Evolutionary conservation across 2,113 vertebrate genomes (phyloP).

Genomic region (Microtus pennsylvanicus): DNA sequence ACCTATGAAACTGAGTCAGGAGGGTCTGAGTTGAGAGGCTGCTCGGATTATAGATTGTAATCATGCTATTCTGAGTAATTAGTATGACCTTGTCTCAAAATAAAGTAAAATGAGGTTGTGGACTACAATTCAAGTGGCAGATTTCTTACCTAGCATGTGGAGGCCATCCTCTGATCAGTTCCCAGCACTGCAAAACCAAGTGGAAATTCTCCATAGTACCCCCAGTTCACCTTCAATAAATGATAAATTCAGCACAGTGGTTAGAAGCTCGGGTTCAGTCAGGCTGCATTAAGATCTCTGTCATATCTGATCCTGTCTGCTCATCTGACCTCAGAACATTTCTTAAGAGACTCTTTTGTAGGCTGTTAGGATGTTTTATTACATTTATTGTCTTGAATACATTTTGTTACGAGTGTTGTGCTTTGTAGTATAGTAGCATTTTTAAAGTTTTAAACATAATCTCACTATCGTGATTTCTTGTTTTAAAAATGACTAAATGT

Average conservation of each 20-base stretch:
- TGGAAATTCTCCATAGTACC: background rate
- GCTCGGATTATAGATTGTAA: background rate
- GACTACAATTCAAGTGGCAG: background rate
- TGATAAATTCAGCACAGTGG: background rate
- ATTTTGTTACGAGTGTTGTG: background rate
- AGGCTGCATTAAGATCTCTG: background rate
- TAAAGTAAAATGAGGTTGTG: background rate
- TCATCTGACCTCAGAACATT: background rate
- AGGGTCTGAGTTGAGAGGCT: background rate
- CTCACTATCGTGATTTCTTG: background rate
- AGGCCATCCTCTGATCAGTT: background rate
- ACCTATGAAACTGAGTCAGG: background rate
- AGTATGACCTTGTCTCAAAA: background rate
- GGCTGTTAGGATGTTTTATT: background rate
- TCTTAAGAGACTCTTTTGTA: background rate
- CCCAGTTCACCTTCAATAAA: background rate
- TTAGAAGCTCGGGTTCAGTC: no score
- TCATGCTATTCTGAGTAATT: background rate
- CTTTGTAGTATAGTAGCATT: background rate
- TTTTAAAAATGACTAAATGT: background rate
- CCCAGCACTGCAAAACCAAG: background rate
- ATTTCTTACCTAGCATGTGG: background rate
- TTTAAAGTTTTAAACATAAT: background rate
- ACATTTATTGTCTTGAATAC: background rate
- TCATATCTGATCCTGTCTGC: background rate